Evolutionary conservation across 2,888 invertebrate species (phyloP).

Genomic region (Lasioglossum marginatum): DNA sequence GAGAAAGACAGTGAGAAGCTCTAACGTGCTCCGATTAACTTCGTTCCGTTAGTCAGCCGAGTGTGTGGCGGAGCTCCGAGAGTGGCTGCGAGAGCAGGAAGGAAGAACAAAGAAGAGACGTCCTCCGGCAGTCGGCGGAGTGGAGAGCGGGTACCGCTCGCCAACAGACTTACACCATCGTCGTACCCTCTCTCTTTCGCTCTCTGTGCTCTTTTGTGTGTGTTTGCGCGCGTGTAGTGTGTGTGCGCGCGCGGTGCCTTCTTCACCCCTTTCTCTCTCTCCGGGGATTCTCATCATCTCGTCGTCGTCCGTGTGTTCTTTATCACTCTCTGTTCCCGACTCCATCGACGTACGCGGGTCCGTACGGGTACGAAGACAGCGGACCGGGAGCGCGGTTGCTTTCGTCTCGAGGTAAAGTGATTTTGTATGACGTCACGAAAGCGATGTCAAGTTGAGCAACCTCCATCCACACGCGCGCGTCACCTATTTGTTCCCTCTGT

Average conservation of each 20-base stretch:
- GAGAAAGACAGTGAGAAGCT: constrained; percentile 17
- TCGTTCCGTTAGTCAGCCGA: constrained; percentile 73
- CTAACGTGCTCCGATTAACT: constrained; percentile 72
- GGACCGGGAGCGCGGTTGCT: constrained; percentile 39
- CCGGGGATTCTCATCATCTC: constrained; percentile 41
- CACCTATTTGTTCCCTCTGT: constrained; percentile 45
- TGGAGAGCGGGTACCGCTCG: constrained; percentile 45
- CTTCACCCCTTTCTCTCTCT: constrained; percentile 37
- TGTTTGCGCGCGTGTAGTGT: neutral
- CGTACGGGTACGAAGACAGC: constrained; percentile 34
- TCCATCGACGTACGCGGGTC: constrained; percentile 31
- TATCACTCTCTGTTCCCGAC: constrained; percentile 11
- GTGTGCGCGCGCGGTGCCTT: constrained; percentile 17
- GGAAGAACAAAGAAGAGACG: constrained; percentile 77
- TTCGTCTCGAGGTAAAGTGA: constrained; percentile 76
- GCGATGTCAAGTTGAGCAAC: constrained; percentile 78
- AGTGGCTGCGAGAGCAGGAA: constrained; percentile 65
- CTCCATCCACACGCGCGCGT: constrained; percentile 66
- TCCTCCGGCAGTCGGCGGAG: constrained; percentile 56
- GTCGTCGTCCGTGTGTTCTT: constrained; percentile 20
- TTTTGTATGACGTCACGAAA: constrained; percentile 71
- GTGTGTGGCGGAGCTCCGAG: constrained; percentile 48
- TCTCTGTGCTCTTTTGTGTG: neutral
- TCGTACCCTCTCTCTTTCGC: constrained; percentile 32
- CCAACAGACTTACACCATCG: constrained; percentile 52